Percentiles rank a stretch among this genome's conserved stretches.
These are phyloP conservation scores for Heliconius erato DNA, from an alignment of 2,888 invertebrate genomes.

Conservation along the genomic window DNA sequence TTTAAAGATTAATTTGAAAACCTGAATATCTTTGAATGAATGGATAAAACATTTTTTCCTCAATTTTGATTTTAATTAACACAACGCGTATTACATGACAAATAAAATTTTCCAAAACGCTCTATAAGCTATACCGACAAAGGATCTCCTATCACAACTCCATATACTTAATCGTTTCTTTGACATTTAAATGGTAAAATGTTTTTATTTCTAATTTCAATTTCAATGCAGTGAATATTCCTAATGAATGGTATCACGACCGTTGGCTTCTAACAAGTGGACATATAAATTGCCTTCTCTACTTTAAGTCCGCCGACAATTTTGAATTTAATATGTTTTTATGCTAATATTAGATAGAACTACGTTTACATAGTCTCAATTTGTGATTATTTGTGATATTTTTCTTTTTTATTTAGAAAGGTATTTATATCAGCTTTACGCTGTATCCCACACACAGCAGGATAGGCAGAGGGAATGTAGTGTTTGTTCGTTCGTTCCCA, in stretches of 20 bases:
- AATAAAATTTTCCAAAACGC: not conserved
- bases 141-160: conserved; percentile 14
- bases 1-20: no score
- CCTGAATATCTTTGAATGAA: no score
- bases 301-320: conserved; percentile 42
- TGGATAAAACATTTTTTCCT: no score
- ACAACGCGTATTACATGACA: not conserved
- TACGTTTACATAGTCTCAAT: not conserved
- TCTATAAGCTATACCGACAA: conserved; percentile 38
- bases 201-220: conserved; percentile 48
- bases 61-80: no score
- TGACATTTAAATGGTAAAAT: conserved; percentile 46
- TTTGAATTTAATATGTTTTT: conserved; percentile 18
- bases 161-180: conserved; percentile 30
- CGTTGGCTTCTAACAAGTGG: conserved; percentile 21
- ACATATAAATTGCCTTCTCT: conserved; percentile 43
- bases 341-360: conserved; percentile 12
- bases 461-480: no score
- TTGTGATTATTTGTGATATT: not conserved
- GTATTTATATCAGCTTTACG: no score
- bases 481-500: no score
- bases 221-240: conserved; percentile 45
- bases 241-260: conserved; percentile 40
- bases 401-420: conserved; percentile 5
- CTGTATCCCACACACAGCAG: no score